phyloP scores from a whole-genome alignment of 2,113 vertebrate species.

The Pithys albifrons region DNA sequence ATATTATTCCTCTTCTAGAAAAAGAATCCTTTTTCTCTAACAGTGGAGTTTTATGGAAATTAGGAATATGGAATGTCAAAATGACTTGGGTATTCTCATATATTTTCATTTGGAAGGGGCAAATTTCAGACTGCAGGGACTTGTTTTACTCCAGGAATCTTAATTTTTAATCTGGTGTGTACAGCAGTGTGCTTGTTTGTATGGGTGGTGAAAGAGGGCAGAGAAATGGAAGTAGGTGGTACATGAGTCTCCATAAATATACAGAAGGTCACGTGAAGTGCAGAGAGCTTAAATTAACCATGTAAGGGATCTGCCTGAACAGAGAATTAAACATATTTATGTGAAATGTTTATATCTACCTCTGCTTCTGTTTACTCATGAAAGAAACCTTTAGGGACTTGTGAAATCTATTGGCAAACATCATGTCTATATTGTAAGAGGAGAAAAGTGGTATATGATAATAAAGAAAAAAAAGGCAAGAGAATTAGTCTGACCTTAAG shows the following conservation, averaged over 20 bases:
- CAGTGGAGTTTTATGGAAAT: neutral
- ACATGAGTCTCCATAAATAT: rapidly evolving
- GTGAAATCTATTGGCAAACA: neutral
- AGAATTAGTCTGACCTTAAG: neutral
- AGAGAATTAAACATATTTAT: neutral
- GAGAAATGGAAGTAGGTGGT: neutral
- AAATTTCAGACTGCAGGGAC: neutral
- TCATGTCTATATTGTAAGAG: neutral
- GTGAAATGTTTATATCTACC: neutral
- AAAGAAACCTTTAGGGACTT: neutral
- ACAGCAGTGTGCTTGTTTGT: neutral
- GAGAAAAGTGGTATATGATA: neutral
- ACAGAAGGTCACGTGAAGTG: neutral
- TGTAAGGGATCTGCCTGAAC: neutral
- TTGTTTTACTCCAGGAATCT: neutral
- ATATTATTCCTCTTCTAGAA: neutral
- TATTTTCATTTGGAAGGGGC: neutral
- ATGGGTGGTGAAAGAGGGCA: neutral
- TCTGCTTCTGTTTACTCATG: neutral
- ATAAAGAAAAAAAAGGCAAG: too few relatives aligned
- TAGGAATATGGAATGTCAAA: neutral
- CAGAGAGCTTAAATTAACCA: neutral
- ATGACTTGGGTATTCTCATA: neutral
- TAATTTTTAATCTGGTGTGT: neutral
- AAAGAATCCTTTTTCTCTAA: neutral